phyloP scores from a whole-genome alignment of 2,113 vertebrate genomes.

The Poeciliopsis retropinna region DNA sequence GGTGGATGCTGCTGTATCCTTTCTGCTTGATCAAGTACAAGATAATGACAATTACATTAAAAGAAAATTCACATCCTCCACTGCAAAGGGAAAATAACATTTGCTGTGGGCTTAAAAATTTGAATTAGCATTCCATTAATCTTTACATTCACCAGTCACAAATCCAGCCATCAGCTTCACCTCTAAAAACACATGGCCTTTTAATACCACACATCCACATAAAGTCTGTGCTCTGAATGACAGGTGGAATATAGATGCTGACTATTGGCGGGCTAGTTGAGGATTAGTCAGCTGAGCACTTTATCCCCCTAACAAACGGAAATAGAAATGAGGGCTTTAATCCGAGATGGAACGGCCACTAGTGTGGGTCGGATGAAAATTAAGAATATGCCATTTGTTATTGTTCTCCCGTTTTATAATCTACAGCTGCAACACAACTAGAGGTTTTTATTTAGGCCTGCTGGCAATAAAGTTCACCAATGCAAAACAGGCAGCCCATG shows the following conservation, averaged over 20 bases:
- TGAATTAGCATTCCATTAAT: constrained; percentile 1
- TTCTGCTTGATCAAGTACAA: background rate
- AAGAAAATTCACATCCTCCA: background rate
- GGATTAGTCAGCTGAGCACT: constrained; percentile 70
- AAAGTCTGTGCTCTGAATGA: constrained; percentile 41
- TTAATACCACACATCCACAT: constrained; percentile 11
- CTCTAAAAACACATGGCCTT: constrained; percentile 5
- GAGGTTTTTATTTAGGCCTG: background rate
- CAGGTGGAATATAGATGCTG: constrained; percentile 61
- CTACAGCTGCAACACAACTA: constrained; percentile 9
- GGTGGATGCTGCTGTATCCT: background rate
- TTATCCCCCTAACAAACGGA: constrained; percentile 60
- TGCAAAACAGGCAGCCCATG: constrained; percentile 8
- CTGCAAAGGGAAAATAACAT: background rate
- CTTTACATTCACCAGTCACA: background rate
- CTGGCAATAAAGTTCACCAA: background rate
- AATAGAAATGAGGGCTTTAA: constrained; percentile 71
- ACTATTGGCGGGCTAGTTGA: constrained; percentile 66
- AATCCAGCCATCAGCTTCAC: constrained; percentile 3
- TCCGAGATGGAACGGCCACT: constrained; percentile 44
- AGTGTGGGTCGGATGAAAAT: constrained; percentile 16
- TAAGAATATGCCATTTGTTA: constrained; percentile 35
- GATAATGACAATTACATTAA: background rate
- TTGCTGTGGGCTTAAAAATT: constrained; percentile 2
- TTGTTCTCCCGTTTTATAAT: constrained; percentile 44